phyloP scores from a whole-genome alignment of 2,797 vertebrate genomes.

The Hyperoplus lanceolatus region DNA sequence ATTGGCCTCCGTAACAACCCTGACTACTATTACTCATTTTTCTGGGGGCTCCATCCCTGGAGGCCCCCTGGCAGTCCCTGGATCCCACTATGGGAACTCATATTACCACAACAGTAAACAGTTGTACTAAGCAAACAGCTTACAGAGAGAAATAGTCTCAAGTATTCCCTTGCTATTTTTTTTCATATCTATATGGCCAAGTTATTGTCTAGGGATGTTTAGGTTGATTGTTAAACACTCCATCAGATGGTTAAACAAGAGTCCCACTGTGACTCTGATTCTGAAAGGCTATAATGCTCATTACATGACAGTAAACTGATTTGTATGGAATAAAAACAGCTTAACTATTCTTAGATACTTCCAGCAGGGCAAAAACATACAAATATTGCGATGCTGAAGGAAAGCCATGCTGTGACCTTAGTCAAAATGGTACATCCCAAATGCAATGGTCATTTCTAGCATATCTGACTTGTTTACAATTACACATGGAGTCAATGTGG shows the following conservation, averaged over 20 bases:
- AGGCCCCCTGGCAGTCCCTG: slow-evolving; percentile 46
- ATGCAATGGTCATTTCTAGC: slow-evolving; percentile 1
- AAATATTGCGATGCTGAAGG: slow-evolving; percentile 1
- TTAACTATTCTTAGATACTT: slow-evolving; percentile 39
- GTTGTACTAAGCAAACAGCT: slow-evolving; percentile 59
- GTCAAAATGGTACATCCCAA: slow-evolving; percentile 9
- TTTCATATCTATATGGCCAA: slow-evolving; percentile 43
- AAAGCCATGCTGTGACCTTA: not conserved
- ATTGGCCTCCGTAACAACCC: slow-evolving; percentile 11
- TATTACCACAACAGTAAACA: slow-evolving; percentile 39
- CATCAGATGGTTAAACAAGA: slow-evolving; percentile 50
- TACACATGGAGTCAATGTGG: not conserved
- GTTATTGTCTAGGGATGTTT: slow-evolving; percentile 42
- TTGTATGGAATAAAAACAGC: slow-evolving; percentile 44
- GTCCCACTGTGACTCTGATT: slow-evolving; percentile 21
- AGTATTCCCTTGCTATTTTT: slow-evolving; percentile 50
- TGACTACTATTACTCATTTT: slow-evolving; percentile 56
- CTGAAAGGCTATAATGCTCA: slow-evolving; percentile 38
- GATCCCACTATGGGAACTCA: slow-evolving; percentile 62
- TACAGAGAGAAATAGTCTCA: slow-evolving; percentile 42
- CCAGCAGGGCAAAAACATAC: not conserved
- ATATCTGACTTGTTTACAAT: not conserved
- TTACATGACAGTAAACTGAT: slow-evolving; percentile 51
- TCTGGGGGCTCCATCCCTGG: slow-evolving; percentile 47
- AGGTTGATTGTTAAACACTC: slow-evolving; percentile 55